Base-by-base conservation (phyloP, 2,113 vertebrate genomes). In the Proteles cristata region DNA sequence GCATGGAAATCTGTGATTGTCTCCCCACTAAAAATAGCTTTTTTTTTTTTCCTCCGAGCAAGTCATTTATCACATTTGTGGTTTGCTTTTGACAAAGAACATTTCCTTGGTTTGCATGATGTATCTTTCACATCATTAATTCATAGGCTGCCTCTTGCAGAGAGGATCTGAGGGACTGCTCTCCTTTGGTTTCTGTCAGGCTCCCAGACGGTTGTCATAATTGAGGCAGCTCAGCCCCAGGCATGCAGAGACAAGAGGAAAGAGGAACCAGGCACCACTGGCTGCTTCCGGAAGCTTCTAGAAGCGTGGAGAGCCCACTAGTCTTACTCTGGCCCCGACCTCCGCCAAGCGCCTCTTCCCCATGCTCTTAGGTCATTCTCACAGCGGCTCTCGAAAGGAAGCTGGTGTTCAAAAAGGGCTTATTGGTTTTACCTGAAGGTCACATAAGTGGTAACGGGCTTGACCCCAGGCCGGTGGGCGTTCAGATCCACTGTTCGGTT, bases 11-110 rank as follows among this genome's bases (percentile, higher is more conserved):
- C 85, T 43, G 84, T 76, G 58, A 73, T 9, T 2, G 55, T 48
- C 53, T 93, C 16, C 14, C 28, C 11, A 8, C 82, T 73, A 81
- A 93, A 94, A 90, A 74, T 65, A 98, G 45, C 65, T 0, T 55
- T 39, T 96, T 81, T 39, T 39, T 39, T 39, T 39, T 39, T 39
- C 39, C 39, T 3, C 2, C 39, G 39, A 48, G 79, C 39, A 35
- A 14, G 43, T 81, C 25, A 33, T 65, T 55, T 39, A 68, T 66
- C 73, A 21, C 23, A 8, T 50, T 77, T 89, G 53, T 83, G 53
- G 61, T 92, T 39, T 73, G n/a, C 66, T 71, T 80, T 61, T 65
- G 65, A 45, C 23, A 21, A 8, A 43, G 65, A 33, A 45, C 48
- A 1, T 84, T 77, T 80, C n/a, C 55, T 33, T 19, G 69, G 25